Conservation (phyloP, 2,113 vertebrate species). For the Natator depressus region DNA sequence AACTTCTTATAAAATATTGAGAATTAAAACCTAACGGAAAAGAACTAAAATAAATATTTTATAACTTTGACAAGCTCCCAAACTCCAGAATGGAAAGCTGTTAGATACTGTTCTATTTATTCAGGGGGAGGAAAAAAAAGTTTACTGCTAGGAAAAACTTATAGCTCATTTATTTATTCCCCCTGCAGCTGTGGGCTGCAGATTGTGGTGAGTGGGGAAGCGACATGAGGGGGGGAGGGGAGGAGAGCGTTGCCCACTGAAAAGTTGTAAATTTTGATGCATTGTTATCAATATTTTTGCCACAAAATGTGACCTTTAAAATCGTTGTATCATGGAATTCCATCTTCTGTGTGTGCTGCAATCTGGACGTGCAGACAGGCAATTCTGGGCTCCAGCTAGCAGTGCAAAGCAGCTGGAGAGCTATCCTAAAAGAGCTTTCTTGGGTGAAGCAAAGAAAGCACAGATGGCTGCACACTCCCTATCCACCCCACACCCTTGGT, state of each 20-base stretch:
- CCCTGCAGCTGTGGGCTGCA: background rate
- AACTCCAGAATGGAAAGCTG: conserved; percentile 22
- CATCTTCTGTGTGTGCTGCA: background rate
- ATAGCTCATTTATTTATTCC: conserved; percentile 33
- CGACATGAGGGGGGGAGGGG: background rate
- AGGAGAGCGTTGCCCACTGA: background rate
- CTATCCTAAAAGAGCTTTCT: background rate
- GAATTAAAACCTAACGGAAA: conserved; percentile 54
- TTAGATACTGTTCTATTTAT: conserved; percentile 10
- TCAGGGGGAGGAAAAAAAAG: background rate
- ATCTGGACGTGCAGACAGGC: accelerated
- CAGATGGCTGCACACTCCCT: background rate
- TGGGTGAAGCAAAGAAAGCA: too few relatives aligned
- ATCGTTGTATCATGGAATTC: background rate
- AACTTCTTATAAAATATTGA: conserved; percentile 69
- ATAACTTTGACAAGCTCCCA: conserved; percentile 45
- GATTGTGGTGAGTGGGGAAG: background rate
- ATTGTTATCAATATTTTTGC: background rate
- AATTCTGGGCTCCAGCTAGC: accelerated
- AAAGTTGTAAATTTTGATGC: background rate
- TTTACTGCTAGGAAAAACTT: conserved; percentile 47
- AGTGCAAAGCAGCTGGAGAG: background rate
- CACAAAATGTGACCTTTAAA: background rate
- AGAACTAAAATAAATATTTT: conserved; percentile 58
- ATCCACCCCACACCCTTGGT: background rate